Evolutionary conservation across 2,113 vertebrate species (phyloP).

Genomic region (Chlorodrepanis virens): DNA sequence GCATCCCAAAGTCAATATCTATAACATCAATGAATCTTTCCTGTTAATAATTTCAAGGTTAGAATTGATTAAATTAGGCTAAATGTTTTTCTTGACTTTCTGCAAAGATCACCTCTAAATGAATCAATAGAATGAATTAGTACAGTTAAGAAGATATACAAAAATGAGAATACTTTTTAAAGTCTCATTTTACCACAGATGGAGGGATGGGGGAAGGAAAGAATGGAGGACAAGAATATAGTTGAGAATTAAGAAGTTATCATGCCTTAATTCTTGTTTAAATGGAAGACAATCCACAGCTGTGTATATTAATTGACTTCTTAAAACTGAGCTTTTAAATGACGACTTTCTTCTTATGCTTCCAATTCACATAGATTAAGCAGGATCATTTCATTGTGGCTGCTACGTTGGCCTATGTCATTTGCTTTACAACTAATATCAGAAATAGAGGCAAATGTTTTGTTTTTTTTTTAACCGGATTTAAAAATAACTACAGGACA

Average conservation of each 20-base stretch:
- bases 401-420: neutral
- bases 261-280: neutral
- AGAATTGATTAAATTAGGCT: neutral
- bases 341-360: neutral
- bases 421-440: neutral
- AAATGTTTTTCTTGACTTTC: neutral
- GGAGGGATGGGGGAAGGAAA: neutral
- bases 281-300: neutral
- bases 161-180: neutral
- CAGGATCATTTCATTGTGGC: neutral
- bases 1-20: neutral
- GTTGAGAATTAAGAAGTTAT: neutral
- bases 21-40: neutral
- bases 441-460: neutral
- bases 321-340: neutral
- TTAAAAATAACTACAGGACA: neutral
- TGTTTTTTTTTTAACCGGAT: rapidly evolving
- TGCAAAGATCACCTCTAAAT: neutral
- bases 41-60: neutral
- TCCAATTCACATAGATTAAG: neutral
- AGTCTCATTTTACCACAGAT: neutral
- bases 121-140: neutral
- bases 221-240: neutral
- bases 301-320: neutral
- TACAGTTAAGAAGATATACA: neutral